Percentiles rank a stretch among this genome's conserved stretches.
These are phyloP conservation scores for Muntiacus muntjak DNA, from an alignment of 2,113 vertebrate species.

Conservation along the genomic window DNA sequence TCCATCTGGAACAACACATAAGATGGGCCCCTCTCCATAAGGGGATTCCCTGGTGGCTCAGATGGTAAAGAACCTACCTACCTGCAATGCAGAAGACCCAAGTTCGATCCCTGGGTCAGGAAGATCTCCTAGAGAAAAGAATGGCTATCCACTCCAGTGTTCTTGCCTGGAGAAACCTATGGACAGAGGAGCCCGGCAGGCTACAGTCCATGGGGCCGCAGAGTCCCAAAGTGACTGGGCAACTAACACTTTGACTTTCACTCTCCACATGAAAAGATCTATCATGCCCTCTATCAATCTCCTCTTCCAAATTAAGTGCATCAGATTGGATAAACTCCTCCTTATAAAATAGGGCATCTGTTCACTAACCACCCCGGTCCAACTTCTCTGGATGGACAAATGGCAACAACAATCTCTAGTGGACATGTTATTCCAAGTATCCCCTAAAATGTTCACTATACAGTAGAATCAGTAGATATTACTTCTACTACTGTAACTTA, in stretches of 20 bases:
- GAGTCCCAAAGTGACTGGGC: not conserved
- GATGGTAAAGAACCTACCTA: not conserved
- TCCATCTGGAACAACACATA: not conserved
- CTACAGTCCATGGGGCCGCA: not conserved
- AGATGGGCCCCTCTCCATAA: not conserved
- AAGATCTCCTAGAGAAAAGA: not conserved
- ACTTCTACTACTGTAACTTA: not conserved
- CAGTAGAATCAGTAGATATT: not conserved
- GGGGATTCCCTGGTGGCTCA: not conserved
- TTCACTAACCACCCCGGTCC: not conserved
- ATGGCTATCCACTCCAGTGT: not conserved
- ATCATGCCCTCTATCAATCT: not conserved
- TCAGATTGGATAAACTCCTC: not conserved
- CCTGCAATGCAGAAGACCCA: not conserved
- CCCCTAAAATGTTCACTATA: not conserved
- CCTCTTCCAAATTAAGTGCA: not conserved
- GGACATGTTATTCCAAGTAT: not conserved
- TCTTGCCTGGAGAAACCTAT: not conserved
- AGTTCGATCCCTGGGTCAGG: not conserved
- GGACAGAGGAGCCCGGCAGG: not conserved
- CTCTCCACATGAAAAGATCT: not conserved
- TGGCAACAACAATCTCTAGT: not conserved
- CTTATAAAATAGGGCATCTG: not conserved
- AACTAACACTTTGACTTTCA: not conserved
- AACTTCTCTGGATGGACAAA: not conserved